These are phyloP conservation scores for Pseudomugil gertrudae DNA, from an alignment of 2,797 vertebrate genomes.

Conservation along the genomic window DNA sequence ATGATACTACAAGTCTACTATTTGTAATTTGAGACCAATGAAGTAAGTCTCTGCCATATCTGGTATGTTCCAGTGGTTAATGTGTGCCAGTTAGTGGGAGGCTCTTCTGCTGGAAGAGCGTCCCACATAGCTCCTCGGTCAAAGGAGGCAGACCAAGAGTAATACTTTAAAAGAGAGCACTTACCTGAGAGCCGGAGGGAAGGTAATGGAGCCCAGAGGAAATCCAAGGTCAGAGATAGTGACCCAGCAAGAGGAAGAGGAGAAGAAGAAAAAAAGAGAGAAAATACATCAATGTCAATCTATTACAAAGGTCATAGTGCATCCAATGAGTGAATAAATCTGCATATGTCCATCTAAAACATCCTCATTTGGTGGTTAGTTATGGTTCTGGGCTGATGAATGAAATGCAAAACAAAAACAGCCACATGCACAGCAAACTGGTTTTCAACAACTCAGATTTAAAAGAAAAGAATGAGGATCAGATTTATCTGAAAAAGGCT, in stretches of 20 bases:
- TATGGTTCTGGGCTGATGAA: not conserved
- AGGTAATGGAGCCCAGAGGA: constrained; percentile 34
- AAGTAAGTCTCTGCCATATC: not conserved
- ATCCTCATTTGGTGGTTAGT: not conserved
- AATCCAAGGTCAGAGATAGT: constrained; percentile 23
- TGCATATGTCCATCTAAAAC: not conserved
- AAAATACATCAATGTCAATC: not conserved
- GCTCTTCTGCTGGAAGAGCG: constrained; percentile 17
- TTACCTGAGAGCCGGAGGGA: constrained; percentile 71
- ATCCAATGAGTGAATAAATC: not conserved
- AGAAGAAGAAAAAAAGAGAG: constrained; percentile 12
- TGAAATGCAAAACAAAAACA: not conserved
- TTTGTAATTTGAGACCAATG: constrained; percentile 12
- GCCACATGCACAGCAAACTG: not conserved
- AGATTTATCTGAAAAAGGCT: not conserved
- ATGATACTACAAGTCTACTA: constrained; percentile 13
- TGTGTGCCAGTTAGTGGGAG: constrained; percentile 19
- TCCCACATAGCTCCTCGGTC: constrained; percentile 37
- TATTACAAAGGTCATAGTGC: not conserved
- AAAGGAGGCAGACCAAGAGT: constrained; percentile 60
- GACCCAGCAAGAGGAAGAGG: constrained; percentile 31
- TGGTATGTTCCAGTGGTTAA: constrained; percentile 14
- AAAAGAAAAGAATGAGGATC: not conserved
- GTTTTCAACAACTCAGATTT: not conserved
- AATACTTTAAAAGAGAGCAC: constrained; percentile 72